A percentile compares a stretch with the other conserved stretches of the same genome.
phyloP scores from a whole-genome alignment of 2,888 invertebrate genomes.

The Pristionchus arcanus region DNA sequence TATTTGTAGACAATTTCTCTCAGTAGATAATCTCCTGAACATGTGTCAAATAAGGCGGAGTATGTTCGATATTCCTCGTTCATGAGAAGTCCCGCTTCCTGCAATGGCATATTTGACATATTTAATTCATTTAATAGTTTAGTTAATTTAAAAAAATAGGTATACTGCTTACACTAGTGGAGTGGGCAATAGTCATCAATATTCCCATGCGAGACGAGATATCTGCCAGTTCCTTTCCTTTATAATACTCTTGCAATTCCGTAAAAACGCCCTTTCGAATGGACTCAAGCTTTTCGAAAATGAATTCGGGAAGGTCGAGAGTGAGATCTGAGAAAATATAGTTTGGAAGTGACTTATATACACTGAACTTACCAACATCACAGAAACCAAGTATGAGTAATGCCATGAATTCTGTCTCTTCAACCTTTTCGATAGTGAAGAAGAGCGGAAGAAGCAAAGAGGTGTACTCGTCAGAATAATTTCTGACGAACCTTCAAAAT shows the following conservation, averaged over 20 bases:
- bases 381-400: neutral
- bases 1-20: neutral
- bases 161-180: neutral
- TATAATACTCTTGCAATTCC: conserved; percentile 15
- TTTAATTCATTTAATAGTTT: neutral
- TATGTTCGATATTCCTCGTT: conserved; percentile 32
- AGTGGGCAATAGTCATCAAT: conserved; percentile 3
- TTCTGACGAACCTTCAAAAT: neutral
- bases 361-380: neutral
- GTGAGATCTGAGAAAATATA: neutral
- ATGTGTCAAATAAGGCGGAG: neutral
- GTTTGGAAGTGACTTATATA: neutral
- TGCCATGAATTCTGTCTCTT: neutral
- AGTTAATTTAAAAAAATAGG: neutral
- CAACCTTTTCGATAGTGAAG: neutral
- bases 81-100: conserved; percentile 16
- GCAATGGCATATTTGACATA: neutral
- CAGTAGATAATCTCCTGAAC: neutral
- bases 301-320: neutral
- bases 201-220: neutral
- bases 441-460: neutral
- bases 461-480: neutral
- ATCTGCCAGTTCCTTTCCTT: neutral
- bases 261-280: neutral
- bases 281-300: neutral